Conservation (phyloP, 2,888 invertebrate species). For the Protonemura montana region DNA sequence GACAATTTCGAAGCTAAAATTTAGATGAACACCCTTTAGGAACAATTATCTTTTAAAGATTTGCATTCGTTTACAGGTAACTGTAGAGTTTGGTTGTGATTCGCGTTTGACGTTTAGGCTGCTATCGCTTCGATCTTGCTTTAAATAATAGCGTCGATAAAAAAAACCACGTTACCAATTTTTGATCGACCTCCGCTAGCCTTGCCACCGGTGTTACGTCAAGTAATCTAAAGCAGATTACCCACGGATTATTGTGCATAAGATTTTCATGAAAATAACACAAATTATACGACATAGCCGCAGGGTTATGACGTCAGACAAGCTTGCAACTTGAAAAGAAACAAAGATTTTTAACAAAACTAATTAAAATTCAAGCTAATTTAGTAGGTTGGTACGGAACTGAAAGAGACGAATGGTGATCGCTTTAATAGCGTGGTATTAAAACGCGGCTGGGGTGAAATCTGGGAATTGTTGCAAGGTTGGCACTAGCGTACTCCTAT, state of each 20-base stretch:
- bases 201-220: not conserved
- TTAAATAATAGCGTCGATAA: not conserved
- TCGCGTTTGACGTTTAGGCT: not conserved
- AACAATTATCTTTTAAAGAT: not conserved
- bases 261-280: not conserved
- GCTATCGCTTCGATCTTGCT: no score
- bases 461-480: no score
- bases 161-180: not conserved
- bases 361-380: not conserved
- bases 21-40: not conserved
- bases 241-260: not conserved
- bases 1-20: not conserved
- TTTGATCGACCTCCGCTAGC: not conserved
- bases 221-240: not conserved
- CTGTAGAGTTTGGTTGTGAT: not conserved
- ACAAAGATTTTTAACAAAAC: not conserved
- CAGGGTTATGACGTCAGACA: no score
- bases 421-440: conserved; percentile 7
- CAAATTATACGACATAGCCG: no score
- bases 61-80: not conserved
- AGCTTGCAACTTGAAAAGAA: not conserved
- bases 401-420: conserved; percentile 13
- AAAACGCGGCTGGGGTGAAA: not conserved
- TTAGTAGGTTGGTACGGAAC: not conserved
- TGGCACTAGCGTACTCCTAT: no score